Percentiles rank a stretch among this genome's conserved stretches.
phyloP scores from a whole-genome alignment of 2,797 vertebrate genomes.

The Antennarius maculatus region DNA sequence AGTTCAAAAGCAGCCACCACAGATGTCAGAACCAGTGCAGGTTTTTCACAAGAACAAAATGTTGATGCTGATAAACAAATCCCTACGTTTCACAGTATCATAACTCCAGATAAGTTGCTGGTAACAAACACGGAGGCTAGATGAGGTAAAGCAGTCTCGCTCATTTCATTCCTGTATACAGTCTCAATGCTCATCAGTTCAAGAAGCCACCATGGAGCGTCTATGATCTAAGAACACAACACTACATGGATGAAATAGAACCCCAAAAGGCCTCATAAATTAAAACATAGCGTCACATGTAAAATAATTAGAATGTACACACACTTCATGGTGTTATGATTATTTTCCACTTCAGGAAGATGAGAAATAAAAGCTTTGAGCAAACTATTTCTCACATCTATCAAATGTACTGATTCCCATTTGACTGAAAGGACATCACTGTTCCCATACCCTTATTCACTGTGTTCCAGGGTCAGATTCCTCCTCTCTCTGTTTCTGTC shows the following conservation, averaged over 20 bases:
- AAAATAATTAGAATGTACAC: background rate
- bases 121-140: slow-evolving; percentile 27
- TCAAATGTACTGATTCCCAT: background rate
- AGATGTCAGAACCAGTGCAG: background rate
- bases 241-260: background rate
- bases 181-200: background rate
- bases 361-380: background rate
- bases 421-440: background rate
- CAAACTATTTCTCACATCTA: background rate
- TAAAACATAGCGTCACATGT: background rate
- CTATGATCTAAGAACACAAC: background rate
- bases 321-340: background rate
- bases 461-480: background rate
- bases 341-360: background rate
- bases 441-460: no score
- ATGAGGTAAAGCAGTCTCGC: background rate
- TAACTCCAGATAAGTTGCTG: slow-evolving; percentile 31
- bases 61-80: slow-evolving; percentile 13
- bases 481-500: slow-evolving; percentile 12
- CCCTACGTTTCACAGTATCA: slow-evolving; percentile 60
- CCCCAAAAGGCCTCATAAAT: slow-evolving; percentile 16
- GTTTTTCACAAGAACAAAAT: slow-evolving; percentile 10
- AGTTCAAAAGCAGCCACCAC: slow-evolving; percentile 3
- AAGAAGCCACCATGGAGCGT: background rate
- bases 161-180: background rate